These are phyloP conservation scores for Agrotis clavis DNA, from an alignment of 2,888 invertebrate species.

Conservation along the genomic window DNA sequence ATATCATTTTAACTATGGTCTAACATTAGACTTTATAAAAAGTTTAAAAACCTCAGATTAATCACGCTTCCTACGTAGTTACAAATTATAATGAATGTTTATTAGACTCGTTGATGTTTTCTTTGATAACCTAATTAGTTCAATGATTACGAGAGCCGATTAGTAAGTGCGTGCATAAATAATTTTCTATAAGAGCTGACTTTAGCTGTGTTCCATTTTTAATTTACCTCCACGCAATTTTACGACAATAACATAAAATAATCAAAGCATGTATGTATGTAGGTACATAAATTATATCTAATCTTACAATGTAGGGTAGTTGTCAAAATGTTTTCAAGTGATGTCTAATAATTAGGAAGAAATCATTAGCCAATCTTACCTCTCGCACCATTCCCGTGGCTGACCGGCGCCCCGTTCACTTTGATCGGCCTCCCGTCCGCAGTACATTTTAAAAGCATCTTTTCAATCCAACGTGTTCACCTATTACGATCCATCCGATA, in stretches of 20 bases:
- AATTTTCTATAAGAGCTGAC: slow-evolving; percentile 12
- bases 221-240: slow-evolving; percentile 2
- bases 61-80: background rate
- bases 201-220: slow-evolving; percentile 8
- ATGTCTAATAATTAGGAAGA: background rate
- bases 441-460: slow-evolving; percentile 89
- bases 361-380: slow-evolving; percentile 77
- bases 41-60: too few relatives aligned
- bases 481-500: slow-evolving; percentile 80
- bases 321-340: background rate
- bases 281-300: background rate
- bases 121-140: slow-evolving; percentile 53
- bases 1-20: too few relatives aligned
- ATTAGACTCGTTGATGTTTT: slow-evolving; percentile 33
- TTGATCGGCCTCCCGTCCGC: slow-evolving; percentile 89
- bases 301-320: background rate
- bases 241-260: background rate
- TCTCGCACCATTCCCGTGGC: slow-evolving; percentile 87
- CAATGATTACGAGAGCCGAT: slow-evolving; percentile 37
- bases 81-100: slow-evolving; percentile 11
- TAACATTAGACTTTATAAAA: too few relatives aligned
- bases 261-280: too few relatives aligned
- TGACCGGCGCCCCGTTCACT: slow-evolving; percentile 85
- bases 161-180: slow-evolving; percentile 23
- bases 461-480: slow-evolving; percentile 77